Conservation (phyloP, 2,113 vertebrate genomes). For the Heptranchias perlo region DNA sequence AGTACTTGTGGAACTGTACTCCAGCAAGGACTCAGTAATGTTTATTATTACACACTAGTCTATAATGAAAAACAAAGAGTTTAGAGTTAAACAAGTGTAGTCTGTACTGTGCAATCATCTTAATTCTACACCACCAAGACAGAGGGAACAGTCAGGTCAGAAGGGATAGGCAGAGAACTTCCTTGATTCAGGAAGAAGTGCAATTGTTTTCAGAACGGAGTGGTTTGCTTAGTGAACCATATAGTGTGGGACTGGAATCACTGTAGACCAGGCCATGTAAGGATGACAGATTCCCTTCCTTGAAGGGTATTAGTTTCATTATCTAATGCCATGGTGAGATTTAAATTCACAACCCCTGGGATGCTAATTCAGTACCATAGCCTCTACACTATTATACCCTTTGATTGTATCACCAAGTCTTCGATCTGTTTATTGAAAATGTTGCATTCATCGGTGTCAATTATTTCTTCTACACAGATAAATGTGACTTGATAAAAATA, state of each 20-base stretch:
- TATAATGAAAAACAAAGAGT: no score
- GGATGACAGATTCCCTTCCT: neutral
- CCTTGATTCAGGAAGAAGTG: neutral
- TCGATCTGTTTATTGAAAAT: neutral
- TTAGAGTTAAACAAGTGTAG: neutral
- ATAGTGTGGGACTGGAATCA: neutral
- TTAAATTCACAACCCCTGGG: neutral
- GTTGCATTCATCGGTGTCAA: no score
- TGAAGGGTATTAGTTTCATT: neutral
- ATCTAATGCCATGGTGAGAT: no score
- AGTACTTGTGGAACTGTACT: no score
- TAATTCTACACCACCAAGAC: neutral
- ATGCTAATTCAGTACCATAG: neutral
- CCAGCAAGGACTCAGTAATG: no score
- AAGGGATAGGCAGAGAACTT: no score
- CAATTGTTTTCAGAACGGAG: neutral
- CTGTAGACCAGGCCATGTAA: neutral
- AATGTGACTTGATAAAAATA: neutral
- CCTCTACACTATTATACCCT: no score
- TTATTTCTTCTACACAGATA: neutral
- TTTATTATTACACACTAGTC: no score
- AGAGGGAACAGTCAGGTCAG: no score
- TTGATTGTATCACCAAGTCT: neutral
- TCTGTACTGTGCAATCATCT: neutral
- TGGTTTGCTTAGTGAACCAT: neutral